Evolutionary conservation across 2,113 vertebrate genomes (phyloP).

Genomic region (Xenopus tropicalis): DNA sequence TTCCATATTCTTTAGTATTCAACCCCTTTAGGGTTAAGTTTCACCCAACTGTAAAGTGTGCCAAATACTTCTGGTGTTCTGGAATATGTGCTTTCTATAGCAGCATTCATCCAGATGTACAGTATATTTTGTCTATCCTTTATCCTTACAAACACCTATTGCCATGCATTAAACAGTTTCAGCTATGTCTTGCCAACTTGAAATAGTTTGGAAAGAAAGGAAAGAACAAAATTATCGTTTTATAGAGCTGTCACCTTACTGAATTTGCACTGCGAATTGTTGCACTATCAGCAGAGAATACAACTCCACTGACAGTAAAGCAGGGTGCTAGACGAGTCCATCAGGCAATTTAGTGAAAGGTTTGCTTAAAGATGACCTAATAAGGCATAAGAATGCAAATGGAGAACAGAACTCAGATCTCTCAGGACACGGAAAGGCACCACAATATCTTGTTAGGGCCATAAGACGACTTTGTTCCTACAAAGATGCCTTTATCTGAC

Average conservation of each 20-base stretch:
- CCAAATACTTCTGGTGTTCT: too few relatives aligned
- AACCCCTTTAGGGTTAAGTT: too few relatives aligned
- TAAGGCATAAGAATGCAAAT: constrained; percentile 44
- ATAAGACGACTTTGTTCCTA: not conserved
- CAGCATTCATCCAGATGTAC: too few relatives aligned
- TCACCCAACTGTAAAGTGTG: too few relatives aligned
- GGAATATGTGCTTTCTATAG: too few relatives aligned
- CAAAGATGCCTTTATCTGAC: not conserved
- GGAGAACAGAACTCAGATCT: constrained; percentile 4
- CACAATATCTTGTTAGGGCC: constrained; percentile 5
- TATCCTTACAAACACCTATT: too few relatives aligned
- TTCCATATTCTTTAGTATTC: too few relatives aligned
- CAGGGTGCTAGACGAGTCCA: constrained; percentile 11
- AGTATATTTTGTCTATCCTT: too few relatives aligned
- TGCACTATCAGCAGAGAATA: constrained; percentile 33
- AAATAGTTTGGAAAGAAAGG: constrained; percentile 19
- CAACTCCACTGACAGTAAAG: constrained; percentile 34
- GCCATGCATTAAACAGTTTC: not conserved
- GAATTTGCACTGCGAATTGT: constrained; percentile 28
- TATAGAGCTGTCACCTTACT: constrained; percentile 22
- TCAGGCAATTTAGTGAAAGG: constrained; percentile 38
- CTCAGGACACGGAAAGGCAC: constrained; percentile 5
- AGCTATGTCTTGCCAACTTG: constrained; percentile 8
- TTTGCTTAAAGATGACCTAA: constrained; percentile 34
- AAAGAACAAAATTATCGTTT: constrained; percentile 26